A percentile compares a stretch with the other conserved stretches of the same genome.
Evolutionary conservation across 2,797 vertebrate genomes (phyloP).

Genomic region (Rhadinocentrus ornatus): DNA sequence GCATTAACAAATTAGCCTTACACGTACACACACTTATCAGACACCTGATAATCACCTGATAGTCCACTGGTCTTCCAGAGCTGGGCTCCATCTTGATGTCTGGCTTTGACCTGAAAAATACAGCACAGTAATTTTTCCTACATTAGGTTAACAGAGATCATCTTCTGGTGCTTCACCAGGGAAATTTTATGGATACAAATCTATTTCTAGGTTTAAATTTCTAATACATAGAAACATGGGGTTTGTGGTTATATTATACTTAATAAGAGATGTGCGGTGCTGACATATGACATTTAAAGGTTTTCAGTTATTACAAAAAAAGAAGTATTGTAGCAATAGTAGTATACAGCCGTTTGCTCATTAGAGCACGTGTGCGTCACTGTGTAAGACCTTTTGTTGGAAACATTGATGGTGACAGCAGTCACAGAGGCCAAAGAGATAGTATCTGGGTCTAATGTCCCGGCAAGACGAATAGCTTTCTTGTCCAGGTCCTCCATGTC

Average conservation of each 20-base stretch:
- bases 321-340: not conserved
- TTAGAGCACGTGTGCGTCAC: not conserved
- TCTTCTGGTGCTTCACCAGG: not conserved
- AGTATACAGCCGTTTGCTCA: not conserved
- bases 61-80: constrained; percentile 93
- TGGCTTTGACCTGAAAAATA: constrained; percentile 90
- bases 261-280: not conserved
- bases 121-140: constrained; percentile 8
- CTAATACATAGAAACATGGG: too few species aligned
- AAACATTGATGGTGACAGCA: constrained; percentile 94
- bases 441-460: constrained; percentile 88
- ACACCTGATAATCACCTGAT: constrained; percentile 85
- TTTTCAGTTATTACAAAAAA: not conserved
- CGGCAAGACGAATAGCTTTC: constrained; percentile 84
- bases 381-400: constrained; percentile 91
- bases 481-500: constrained; percentile 92
- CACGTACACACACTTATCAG: not conserved
- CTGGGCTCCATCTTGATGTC: constrained; percentile 97
- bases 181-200: not conserved
- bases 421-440: constrained; percentile 95
- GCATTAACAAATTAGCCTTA: not conserved
- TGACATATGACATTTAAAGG: not conserved
- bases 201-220: not conserved
- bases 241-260: not conserved
- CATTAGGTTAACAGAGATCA: not conserved